Percentiles rank a stretch among this genome's conserved stretches.
These are phyloP conservation scores for Murina feae DNA, from an alignment of 2,113 vertebrate genomes.

Conservation along the genomic window DNA sequence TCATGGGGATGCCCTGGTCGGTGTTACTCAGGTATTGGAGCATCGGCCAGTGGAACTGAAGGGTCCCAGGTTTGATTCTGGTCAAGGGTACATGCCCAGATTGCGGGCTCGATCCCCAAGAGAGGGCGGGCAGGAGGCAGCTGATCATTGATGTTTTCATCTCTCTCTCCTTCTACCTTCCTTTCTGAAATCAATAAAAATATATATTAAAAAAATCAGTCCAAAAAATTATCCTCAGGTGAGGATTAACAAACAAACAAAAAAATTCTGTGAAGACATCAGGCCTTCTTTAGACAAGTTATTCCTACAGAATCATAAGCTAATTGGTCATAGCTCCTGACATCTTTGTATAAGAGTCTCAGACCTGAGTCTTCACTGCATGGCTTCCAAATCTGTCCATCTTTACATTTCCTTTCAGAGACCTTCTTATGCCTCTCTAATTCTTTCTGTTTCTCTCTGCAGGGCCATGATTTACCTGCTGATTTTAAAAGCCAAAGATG, in stretches of 20 bases:
- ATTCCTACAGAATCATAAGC: background rate
- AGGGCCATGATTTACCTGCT: background rate
- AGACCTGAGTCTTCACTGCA: background rate
- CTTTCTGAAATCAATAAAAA: no score
- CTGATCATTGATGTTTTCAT: no score
- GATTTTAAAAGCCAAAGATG: constrained; percentile 11
- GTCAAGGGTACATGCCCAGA: no score
- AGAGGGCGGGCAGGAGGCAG: no score
- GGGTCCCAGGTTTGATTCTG: no score
- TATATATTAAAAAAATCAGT: background rate
- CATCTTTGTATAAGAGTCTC: background rate
- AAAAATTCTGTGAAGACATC: background rate
- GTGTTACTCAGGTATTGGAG: no score
- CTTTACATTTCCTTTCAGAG: background rate
- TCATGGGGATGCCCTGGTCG: background rate
- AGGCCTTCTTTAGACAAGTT: background rate
- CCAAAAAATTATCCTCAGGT: no score
- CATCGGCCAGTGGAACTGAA: no score
- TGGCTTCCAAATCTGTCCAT: background rate
- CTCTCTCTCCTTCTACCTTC: no score
- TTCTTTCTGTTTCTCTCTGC: background rate
- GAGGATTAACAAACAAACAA: background rate
- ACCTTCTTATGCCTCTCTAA: background rate
- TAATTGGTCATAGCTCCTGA: background rate
- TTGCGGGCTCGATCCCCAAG: no score